phyloP scores from a whole-genome alignment of 2,888 invertebrate species.

The Enchytraeus crypticus region DNA sequence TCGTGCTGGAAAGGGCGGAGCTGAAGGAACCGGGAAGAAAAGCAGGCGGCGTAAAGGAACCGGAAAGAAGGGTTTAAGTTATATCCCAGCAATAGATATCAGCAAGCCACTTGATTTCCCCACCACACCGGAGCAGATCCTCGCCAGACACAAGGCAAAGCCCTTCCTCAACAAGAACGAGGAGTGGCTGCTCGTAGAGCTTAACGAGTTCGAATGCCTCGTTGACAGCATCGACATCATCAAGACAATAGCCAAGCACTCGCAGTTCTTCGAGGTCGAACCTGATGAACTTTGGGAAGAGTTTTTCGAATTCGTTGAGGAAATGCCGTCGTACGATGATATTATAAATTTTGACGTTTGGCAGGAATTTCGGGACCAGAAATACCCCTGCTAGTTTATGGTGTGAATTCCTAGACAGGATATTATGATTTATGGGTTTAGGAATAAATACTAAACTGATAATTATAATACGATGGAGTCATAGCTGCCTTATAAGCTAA shows the following conservation, averaged over 20 bases:
- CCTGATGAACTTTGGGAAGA: conserved; percentile 28
- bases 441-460: no score
- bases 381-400: conserved; percentile 22
- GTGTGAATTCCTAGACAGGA: neutral
- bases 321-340: conserved; percentile 26
- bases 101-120: conserved; percentile 24
- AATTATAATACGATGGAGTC: no score
- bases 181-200: conserved; percentile 29
- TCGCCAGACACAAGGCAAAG: conserved; percentile 28
- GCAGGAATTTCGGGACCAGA: conserved; percentile 30
- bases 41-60: no score
- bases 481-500: no score
- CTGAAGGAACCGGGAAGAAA: no score
- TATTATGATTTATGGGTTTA: no score
- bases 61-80: neutral
- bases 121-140: conserved; percentile 24
- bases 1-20: no score
- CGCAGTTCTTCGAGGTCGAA: conserved; percentile 30
- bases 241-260: conserved; percentile 26
- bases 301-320: conserved; percentile 30
- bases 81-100: neutral
- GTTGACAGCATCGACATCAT: conserved; percentile 25
- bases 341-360: conserved; percentile 29
- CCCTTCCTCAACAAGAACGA: conserved; percentile 26
- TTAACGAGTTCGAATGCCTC: conserved; percentile 29